Base-by-base conservation (phyloP, 2,797 vertebrate genomes). In the Nasua narica region DNA sequence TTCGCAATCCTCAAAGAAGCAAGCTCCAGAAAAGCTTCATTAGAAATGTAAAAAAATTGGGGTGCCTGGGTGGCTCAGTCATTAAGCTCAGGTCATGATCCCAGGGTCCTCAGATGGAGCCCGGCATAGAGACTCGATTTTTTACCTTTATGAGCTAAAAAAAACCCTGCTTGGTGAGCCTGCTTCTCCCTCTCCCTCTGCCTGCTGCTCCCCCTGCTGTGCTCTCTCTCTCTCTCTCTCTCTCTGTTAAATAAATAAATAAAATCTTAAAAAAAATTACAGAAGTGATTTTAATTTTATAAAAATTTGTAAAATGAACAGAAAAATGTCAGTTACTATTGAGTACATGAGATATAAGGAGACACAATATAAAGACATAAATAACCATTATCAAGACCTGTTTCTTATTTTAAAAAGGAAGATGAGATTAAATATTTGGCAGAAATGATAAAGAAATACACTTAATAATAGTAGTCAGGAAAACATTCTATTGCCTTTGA, bases 281-380 rank as follows among this genome's bases (percentile, higher is more conserved):
- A 32, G 18, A 62, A 74, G 27, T 90, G 76, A 87, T 40, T 72
- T 32, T 70, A 3, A 40, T 79, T 76, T 85, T 69, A 72, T 8
- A 91, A 72, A 60, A 74, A 78, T 52, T 84, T 90, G 78, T 37
- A 82, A 50, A 95, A 93, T 11, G 21, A 62, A 37, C 27, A 94
- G 48, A 62, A 94, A 95, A 90, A 95, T 84, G n/a, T 52, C 87
- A 93, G 56, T 81, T 82, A 95, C 40, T 84, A 87, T 7, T 72
- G 37, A 54, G 21, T 83, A 91, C 46, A 46, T 40, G 13, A 86
- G 29, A 23, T 58, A 72, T 43, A 90, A 83, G 25, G 32, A 74
- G 46, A 93, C 29, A 89, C 3, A 35, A 48, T 32, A 52, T 62
- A 48, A 56, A 95, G 10, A 60, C 10, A 32, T 2, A 52, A 2